Evolutionary conservation across 2,888 invertebrate species (phyloP).

Genomic region (Stenchaetothrips biformis): DNA sequence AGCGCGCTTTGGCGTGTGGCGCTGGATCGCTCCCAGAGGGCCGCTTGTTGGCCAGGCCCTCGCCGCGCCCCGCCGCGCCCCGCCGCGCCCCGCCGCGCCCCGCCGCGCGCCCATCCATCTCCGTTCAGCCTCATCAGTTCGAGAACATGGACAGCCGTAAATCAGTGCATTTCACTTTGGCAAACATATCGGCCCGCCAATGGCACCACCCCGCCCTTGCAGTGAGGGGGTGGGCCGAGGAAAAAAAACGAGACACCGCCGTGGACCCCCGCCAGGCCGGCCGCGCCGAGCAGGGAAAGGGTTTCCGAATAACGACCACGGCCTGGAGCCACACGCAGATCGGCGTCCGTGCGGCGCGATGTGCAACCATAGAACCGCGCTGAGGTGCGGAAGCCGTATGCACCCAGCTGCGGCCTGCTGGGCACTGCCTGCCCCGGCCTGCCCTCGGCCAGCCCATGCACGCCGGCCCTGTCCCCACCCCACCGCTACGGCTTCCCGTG

Average conservation of each 20-base stretch:
- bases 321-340: background rate
- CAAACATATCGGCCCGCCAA: slow-evolving; percentile 1
- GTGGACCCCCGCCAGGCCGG: background rate
- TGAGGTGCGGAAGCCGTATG: background rate
- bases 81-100: background rate
- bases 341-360: background rate
- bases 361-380: background rate
- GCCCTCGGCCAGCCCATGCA: background rate
- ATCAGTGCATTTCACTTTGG: slow-evolving; percentile 24
- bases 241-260: background rate
- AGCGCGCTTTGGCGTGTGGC: background rate
- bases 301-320: background rate
- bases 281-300: background rate
- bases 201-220: too few relatives aligned
- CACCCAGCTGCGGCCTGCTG: background rate
- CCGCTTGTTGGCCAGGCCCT: background rate
- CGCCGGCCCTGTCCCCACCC: background rate
- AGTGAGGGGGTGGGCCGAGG: too few relatives aligned
- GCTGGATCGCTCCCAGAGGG: slow-evolving; percentile 18
- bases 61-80: background rate
- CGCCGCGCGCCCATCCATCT: background rate
- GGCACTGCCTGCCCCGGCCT: background rate
- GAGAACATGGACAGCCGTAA: slow-evolving; percentile 17
- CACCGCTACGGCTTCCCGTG: background rate
- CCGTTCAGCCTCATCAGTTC: slow-evolving; percentile 20